These are phyloP conservation scores for Beroe ovata DNA, from an alignment of 37 sponge, comb jelly and placozoan genomes.

Conservation along the genomic window DNA sequence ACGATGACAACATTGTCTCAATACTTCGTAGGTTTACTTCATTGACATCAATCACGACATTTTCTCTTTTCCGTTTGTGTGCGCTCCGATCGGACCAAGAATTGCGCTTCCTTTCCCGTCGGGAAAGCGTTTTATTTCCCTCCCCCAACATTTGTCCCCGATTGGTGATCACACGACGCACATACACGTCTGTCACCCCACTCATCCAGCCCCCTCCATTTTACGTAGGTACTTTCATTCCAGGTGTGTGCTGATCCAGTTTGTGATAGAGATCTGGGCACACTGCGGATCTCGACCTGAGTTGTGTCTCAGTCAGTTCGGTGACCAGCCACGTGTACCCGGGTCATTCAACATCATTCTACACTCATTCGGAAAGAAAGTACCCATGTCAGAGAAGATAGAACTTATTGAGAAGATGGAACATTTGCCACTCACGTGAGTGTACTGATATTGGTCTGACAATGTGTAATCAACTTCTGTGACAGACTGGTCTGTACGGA, in stretches of 20 bases:
- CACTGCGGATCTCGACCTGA: not conserved
- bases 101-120: too few species aligned
- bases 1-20: not conserved
- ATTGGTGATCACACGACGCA: too few species aligned
- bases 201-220: too few species aligned
- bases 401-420: constrained; percentile 57
- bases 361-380: constrained; percentile 58
- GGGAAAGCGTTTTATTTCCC: too few species aligned
- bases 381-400: constrained; percentile 52
- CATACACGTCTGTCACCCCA: too few species aligned
- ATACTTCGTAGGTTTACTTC: constrained; percentile 32
- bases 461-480: too few species aligned
- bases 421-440: constrained; percentile 32
- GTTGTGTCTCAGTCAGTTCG: constrained; percentile 1
- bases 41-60: too few species aligned
- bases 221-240: not conserved
- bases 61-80: too few species aligned
- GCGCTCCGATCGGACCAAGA: too few species aligned
- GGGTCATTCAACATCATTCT: constrained; percentile 48
- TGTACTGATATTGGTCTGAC: too few species aligned
- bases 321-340: not conserved
- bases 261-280: constrained; percentile 49
- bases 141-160: too few species aligned
- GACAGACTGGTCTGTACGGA: too few species aligned
- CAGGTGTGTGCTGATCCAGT: constrained; percentile 65